Percentiles rank a stretch among this genome's conserved stretches.
Evolutionary conservation across 2,888 invertebrate species (phyloP).

Genomic region (Tortrix viridana): DNA sequence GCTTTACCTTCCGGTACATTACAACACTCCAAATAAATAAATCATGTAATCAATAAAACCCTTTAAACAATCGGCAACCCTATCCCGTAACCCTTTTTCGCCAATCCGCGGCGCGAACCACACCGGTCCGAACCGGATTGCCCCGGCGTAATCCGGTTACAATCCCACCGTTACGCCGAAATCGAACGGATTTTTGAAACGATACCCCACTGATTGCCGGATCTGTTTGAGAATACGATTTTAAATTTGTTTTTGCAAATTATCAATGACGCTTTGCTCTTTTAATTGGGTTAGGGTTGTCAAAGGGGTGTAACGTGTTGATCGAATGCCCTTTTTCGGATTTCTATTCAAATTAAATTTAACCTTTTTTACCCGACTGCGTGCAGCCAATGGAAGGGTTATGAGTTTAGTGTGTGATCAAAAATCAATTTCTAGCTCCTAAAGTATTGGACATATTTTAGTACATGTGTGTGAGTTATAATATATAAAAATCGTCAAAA

Average conservation of each 20-base stretch:
- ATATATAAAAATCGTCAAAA: too few relatives aligned
- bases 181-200: slow-evolving; percentile 32
- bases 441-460: too few relatives aligned
- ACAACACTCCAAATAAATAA: too few relatives aligned
- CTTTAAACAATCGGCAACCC: slow-evolving; percentile 12
- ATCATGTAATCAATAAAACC: too few relatives aligned
- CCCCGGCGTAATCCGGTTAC: slow-evolving; percentile 44
- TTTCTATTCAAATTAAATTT: too few relatives aligned
- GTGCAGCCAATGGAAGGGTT: too few relatives aligned
- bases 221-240: slow-evolving; percentile 19
- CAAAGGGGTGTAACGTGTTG: slow-evolving; percentile 1
- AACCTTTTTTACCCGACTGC: too few relatives aligned
- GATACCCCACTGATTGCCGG: slow-evolving; percentile 26
- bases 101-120: slow-evolving; percentile 27
- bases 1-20: too few relatives aligned
- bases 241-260: slow-evolving; percentile 9
- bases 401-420: too few relatives aligned
- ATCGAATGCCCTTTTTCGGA: neutral
- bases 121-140: slow-evolving; percentile 41
- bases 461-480: too few relatives aligned
- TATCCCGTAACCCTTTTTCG: slow-evolving; percentile 32
- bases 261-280: slow-evolving; percentile 11
- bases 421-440: too few relatives aligned
- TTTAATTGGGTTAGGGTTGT: slow-evolving; percentile 4
- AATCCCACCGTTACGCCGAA: slow-evolving; percentile 40